Percentiles rank a stretch among this genome's conserved stretches.
These are phyloP conservation scores for Monomorium pharaonis DNA, from an alignment of 1,140 invertebrate genomes.

Conservation along the genomic window DNA sequence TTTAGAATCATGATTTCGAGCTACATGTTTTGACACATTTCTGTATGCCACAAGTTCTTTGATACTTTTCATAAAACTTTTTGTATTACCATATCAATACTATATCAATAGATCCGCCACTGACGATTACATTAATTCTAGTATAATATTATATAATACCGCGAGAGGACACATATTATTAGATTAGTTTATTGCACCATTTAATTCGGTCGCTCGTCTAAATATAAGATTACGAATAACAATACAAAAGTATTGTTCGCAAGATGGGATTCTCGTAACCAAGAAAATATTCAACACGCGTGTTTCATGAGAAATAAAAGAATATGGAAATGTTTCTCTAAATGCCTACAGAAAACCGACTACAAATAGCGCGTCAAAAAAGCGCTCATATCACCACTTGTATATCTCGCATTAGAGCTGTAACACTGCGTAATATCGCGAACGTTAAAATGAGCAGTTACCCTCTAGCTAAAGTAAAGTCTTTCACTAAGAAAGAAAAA, in stretches of 20 bases:
- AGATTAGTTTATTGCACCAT: conserved; percentile 52
- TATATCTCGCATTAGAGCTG: not conserved
- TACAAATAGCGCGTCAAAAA: conserved; percentile 49
- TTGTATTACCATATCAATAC: too few relatives aligned
- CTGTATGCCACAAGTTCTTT: not conserved
- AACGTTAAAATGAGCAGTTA: conserved; percentile 34
- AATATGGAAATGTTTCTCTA: conserved; percentile 71
- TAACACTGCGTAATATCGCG: conserved; percentile 22
- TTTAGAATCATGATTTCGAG: too few relatives aligned
- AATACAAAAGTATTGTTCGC: conserved; percentile 58
- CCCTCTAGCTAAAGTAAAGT: conserved; percentile 1
- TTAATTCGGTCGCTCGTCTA: conserved; percentile 47
- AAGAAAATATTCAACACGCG: conserved; percentile 34
- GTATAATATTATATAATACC: conserved; percentile 33
- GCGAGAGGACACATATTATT: conserved; percentile 55
- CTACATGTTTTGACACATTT: not conserved
- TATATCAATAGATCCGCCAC: not conserved
- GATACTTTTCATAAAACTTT: too few relatives aligned
- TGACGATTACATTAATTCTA: conserved; percentile 46
- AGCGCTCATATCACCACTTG: not conserved
- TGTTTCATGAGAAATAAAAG: conserved; percentile 50
- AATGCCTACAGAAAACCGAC: conserved; percentile 69
- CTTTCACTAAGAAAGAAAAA: not conserved
- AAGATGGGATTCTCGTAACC: conserved; percentile 2
- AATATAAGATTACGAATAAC: conserved; percentile 52